Base-by-base conservation (phyloP, 2,888 invertebrate genomes). In the Meiosimyza decipiens region DNA sequence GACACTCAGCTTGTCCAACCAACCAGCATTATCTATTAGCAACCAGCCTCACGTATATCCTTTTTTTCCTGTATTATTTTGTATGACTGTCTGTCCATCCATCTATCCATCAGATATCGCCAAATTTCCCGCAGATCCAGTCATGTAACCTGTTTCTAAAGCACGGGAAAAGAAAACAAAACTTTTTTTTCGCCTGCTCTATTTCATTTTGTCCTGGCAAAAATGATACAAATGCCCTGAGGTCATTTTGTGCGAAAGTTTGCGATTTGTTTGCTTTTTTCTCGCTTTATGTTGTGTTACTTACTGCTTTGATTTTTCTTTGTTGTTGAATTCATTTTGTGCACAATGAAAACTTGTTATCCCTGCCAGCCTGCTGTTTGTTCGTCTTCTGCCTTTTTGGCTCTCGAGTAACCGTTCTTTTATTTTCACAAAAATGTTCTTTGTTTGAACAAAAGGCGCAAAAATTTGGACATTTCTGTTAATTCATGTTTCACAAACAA, bases 381-480 rank as follows among this genome's bases (percentile, higher is more conserved):
- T 60, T 28, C 9, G 60, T 18, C 28, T 57, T 18, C 13, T 33
- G 60, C 60, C 40, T 60, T 13, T 15, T 60, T 22, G 60, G 22
- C 13, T 60, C 60, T 60, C 60, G 28, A 60, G 60, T 60, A 60
- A 9, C 22, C 40, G 40, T 40, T 40, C 40, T 40, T 40, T 40
- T 40, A 40, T 40, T 40, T 40, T 7, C 40, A 67, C 55, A 52
- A 33, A 63, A 66, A 57, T 5, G 55, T 65, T 71, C 49, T 60
- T 55, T 69, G 66, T 76, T 76, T 71, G 71, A 57, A 73, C 64
- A 72, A 75, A 72, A 76, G 78, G 80, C 78, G 82, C 80, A 80
- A 80, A 82, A 83, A 83, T 84, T 83, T 83, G 81, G 82, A 83
- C 84, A 83, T 79, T 79, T 80, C 62, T 73, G 75, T 75, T 76